Conservation (phyloP, 2,888 invertebrate species). For the Thera britannica region DNA sequence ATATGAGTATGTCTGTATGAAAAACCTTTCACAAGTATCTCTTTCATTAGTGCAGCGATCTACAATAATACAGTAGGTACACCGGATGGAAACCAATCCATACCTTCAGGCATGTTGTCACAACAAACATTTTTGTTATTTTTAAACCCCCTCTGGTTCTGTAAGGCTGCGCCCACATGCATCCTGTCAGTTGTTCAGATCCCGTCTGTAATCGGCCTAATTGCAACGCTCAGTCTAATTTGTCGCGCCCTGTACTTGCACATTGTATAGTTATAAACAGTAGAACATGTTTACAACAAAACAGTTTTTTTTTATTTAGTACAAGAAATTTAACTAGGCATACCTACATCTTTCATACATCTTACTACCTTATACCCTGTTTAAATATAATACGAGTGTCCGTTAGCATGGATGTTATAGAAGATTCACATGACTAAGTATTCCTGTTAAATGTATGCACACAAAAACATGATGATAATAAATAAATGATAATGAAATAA, state of each 20-base stretch:
- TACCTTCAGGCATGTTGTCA: not conserved
- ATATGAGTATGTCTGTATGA: too few relatives aligned
- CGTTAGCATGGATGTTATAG: too few relatives aligned
- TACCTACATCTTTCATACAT: too few relatives aligned
- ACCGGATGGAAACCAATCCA: not conserved
- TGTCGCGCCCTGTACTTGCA: slow-evolving; percentile 52
- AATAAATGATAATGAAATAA: too few relatives aligned
- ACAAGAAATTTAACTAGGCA: too few relatives aligned
- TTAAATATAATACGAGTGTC: too few relatives aligned
- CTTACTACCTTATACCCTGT: too few relatives aligned
- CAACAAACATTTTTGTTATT: slow-evolving; percentile 7
- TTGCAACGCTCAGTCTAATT: slow-evolving; percentile 70
- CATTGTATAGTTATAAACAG: slow-evolving; percentile 9
- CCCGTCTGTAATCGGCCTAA: slow-evolving; percentile 66
- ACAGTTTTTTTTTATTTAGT: too few relatives aligned
- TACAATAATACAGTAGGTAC: not conserved
- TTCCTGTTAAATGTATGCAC: too few relatives aligned
- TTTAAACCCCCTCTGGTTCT: slow-evolving; percentile 15
- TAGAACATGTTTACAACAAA: not conserved
- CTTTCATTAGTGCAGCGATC: not conserved
- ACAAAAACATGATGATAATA: too few relatives aligned
- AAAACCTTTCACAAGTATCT: not conserved
- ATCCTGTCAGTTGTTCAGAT: slow-evolving; percentile 61
- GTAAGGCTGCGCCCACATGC: slow-evolving; percentile 53
- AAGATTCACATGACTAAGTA: too few relatives aligned